Evolutionary conservation across 35 echinoderm and acorn worm genomes (phyloP).

Genomic region (Patiria miniata): DNA sequence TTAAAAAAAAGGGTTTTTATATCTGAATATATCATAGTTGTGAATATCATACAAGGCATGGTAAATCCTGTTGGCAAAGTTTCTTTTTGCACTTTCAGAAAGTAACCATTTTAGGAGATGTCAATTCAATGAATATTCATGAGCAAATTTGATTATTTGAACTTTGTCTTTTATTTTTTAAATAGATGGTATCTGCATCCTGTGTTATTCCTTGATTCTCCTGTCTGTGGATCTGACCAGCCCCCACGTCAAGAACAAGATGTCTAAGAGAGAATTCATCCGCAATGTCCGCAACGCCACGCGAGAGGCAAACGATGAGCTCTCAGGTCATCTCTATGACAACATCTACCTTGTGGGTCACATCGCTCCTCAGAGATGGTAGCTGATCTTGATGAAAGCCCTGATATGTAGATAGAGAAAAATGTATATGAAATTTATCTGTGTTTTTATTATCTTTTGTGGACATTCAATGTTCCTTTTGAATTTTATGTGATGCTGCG

Average conservation of each 20-base stretch:
- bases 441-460: no score
- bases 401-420: neutral
- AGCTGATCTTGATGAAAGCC: neutral
- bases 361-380: conserved; percentile 95
- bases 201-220: conserved; percentile 94
- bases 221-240: conserved; percentile 98
- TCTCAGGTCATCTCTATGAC: conserved; percentile 95
- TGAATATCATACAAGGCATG: no score
- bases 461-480: no score
- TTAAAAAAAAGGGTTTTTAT: no score
- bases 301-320: conserved; percentile 76
- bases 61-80: no score
- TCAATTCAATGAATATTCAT: no score
- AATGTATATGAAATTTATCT: neutral
- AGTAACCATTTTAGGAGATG: no score
- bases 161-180: neutral
- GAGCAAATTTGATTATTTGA: no score
- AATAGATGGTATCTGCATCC: conserved; percentile 92
- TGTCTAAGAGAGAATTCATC: conserved; percentile 99
- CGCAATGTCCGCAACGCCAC: conserved; percentile 93
- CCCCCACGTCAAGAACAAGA: conserved; percentile 98
- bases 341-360: conserved; percentile 99
- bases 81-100: no score
- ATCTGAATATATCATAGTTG: no score
- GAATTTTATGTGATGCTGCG: no score